These are phyloP conservation scores for Pterocles orientalis DNA, from an alignment of 2,113 vertebrate species.

Conservation along the genomic window DNA sequence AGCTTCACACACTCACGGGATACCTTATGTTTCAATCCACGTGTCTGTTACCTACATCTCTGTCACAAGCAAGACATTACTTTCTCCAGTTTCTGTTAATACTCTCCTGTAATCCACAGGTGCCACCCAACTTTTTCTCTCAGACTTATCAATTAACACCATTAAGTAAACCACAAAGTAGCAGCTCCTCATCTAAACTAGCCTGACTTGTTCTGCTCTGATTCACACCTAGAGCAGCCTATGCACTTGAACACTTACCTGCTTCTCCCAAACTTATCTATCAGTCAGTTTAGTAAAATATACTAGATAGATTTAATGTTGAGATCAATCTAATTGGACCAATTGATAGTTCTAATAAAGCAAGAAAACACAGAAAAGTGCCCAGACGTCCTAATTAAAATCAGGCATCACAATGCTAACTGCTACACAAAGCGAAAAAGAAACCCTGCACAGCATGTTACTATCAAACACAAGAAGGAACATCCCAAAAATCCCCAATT, in stretches of 20 bases:
- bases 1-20: background rate
- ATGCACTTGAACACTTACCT: background rate
- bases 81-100: background rate
- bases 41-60: background rate
- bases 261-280: background rate
- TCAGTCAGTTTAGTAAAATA: background rate
- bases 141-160: background rate
- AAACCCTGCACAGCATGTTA: background rate
- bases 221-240: background rate
- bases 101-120: background rate
- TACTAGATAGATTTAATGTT: background rate
- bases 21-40: background rate
- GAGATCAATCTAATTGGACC: background rate
- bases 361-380: background rate
- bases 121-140: background rate
- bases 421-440: background rate
- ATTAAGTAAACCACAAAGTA: background rate
- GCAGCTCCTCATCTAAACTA: background rate
- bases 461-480: background rate
- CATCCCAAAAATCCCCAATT: background rate
- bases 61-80: background rate
- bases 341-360: background rate
- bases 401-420: background rate
- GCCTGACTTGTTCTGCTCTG: background rate
- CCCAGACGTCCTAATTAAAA: background rate